Evolutionary conservation across 2,888 invertebrate species (phyloP).

Genomic region (Meta bourneti): DNA sequence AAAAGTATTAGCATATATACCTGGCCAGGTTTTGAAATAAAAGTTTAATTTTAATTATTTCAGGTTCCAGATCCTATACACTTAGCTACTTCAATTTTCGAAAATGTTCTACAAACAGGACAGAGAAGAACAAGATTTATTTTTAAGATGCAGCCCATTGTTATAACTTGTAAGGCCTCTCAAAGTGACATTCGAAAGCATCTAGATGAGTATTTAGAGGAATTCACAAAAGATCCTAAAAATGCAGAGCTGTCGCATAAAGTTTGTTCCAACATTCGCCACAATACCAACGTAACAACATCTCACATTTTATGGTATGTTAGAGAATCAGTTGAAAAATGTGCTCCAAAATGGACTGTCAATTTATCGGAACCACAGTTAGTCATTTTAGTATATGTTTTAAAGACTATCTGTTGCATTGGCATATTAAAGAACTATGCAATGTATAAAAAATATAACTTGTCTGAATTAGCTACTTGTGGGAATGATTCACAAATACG

Average conservation of each 20-base stretch:
- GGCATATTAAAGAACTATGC: constrained; percentile 90
- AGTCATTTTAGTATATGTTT: constrained; percentile 90
- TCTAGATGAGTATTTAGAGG: constrained; percentile 86
- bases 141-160: constrained; percentile 90
- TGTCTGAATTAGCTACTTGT: constrained; percentile 83
- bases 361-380: constrained; percentile 88
- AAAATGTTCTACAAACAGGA: constrained; percentile 86
- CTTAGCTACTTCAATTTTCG: constrained; percentile 87
- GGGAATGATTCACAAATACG: not conserved
- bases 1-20: no score
- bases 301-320: constrained; percentile 85
- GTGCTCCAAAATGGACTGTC: constrained; percentile 83
- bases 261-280: constrained; percentile 83
- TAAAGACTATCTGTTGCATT: constrained; percentile 89
- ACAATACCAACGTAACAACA: constrained; percentile 87
- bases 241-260: constrained; percentile 57
- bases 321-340: constrained; percentile 82
- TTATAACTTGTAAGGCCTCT: constrained; percentile 89
- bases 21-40: not conserved
- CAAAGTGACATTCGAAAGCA: constrained; percentile 87
- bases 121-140: constrained; percentile 88
- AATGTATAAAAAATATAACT: constrained; percentile 91
- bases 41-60: constrained; percentile 38
- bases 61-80: constrained; percentile 87
- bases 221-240: constrained; percentile 38